Percentiles rank a stretch among this genome's conserved stretches.
These are phyloP conservation scores for Pandemis cinnamomeana DNA, from an alignment of 2,888 invertebrate species.

Conservation along the genomic window DNA sequence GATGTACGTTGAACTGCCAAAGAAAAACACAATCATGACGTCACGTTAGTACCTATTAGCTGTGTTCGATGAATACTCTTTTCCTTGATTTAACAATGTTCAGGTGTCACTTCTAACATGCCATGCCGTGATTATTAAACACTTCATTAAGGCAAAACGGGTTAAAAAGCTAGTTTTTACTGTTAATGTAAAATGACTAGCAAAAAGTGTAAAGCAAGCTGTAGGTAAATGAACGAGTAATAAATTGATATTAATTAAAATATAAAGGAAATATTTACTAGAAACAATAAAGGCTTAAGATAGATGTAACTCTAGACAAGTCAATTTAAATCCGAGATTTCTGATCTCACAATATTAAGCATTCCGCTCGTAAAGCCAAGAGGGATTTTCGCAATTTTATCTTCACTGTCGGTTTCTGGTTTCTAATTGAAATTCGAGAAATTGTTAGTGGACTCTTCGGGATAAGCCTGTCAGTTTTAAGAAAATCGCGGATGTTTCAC, in stretches of 20 bases:
- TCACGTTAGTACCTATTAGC: conserved; percentile 2
- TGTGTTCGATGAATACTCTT: conserved; percentile 5
- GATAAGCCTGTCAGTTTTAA: neutral
- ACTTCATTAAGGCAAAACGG: too few relatives aligned
- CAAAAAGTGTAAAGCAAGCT: neutral
- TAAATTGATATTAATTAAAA: neutral
- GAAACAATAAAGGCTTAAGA: conserved; percentile 16
- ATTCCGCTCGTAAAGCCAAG: conserved; percentile 11
- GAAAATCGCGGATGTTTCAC: neutral
- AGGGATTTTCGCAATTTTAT: conserved; percentile 34
- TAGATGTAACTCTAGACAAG: conserved; percentile 12
- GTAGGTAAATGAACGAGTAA: neutral
- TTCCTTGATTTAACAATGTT: conserved; percentile 16
- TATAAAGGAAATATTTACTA: neutral
- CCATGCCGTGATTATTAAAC: too few relatives aligned
- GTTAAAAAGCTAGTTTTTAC: neutral
- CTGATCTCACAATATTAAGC: conserved; percentile 11
- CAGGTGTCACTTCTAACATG: neutral
- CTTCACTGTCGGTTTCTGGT: conserved; percentile 30
- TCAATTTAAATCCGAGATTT: conserved; percentile 21
- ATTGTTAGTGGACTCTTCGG: conserved; percentile 28
- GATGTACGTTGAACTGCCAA: neutral
- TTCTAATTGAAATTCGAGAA: conserved; percentile 46
- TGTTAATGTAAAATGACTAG: neutral
- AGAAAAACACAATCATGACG: conserved; percentile 12